Evolutionary conservation across 2,888 invertebrate genomes (phyloP), one percentile per base, ranked within the genome.

Genomic region (Tubulanus polymorphus): DNA sequence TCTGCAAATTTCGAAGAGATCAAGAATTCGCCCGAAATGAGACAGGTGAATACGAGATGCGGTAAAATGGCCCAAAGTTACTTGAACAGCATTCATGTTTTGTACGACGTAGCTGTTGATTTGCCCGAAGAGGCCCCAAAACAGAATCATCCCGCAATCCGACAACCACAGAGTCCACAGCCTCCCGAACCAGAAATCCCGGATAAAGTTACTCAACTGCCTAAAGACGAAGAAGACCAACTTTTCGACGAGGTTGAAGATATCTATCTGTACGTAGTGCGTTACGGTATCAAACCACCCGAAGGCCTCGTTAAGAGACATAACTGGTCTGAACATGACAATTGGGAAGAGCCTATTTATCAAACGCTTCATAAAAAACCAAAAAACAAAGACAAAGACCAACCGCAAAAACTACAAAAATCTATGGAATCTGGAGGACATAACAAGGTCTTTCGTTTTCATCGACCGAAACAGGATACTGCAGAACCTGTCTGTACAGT

Each of bases 211-310:
- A 29, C 23, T 26, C 18, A 64, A 50, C 61, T 69, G 10, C 65
- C 71, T 3, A 66, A 62, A 37, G 70, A 74, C 20, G 90, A 91
- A 75, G 92, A 93, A 71, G 93, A 94, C 79, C 62, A 72, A 23
- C 61, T 76, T 15, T 70, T 73, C 59, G 92, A 93, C 68, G 93
- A 95, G 80, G 93, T 95, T 67, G 94, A 95, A 82, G 92, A 94
- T 80, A 92, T 95, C 64, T 95, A 95, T 76, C 93, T 93, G 76
- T 95, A 94, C 78, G 93, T 95, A 0, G 84, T 94, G 61, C 93
- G 94, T 1, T 89, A 94, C 67, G 93, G 93, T 51, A 92, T 92
- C 1, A 83, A 92, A 28, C 92, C 93, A 3, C 41, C 41, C 41
- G 90, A 91, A 28, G 64, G 67, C 65, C 78, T 68, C 3, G 70